Evolutionary conservation across 2,113 vertebrate genomes (phyloP).

Genomic region (Leptocoma aspasia): DNA sequence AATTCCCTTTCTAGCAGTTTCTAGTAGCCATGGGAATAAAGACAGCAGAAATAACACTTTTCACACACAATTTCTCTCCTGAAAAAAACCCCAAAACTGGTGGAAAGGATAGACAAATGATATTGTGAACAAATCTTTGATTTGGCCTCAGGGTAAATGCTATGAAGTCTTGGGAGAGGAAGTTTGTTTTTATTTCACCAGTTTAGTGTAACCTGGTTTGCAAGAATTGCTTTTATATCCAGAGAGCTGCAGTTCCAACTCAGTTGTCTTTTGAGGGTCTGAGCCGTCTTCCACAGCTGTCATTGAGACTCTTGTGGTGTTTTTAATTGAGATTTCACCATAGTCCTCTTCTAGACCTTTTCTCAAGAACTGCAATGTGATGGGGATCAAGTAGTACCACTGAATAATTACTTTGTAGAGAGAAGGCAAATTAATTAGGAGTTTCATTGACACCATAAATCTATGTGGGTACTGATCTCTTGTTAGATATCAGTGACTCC

Average conservation of each 20-base stretch:
- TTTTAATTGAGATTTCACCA: neutral
- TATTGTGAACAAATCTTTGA: neutral
- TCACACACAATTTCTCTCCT: neutral
- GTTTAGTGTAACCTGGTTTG: neutral
- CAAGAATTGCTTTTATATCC: neutral
- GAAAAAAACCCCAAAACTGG: neutral
- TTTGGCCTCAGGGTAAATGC: neutral
- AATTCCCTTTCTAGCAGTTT: neutral
- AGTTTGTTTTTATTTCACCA: neutral
- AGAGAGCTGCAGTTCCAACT: neutral
- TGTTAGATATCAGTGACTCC: neutral
- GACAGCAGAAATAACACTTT: slow-evolving; percentile 38
- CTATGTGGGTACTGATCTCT: neutral
- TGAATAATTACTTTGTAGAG: neutral
- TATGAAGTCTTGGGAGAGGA: neutral
- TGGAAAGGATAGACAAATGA: neutral
- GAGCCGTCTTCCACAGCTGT: neutral
- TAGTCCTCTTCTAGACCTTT: neutral
- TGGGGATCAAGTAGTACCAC: neutral
- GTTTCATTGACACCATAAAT: neutral
- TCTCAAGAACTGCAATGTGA: neutral
- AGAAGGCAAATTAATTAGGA: neutral
- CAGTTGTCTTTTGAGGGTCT: neutral
- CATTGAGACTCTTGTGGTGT: neutral
- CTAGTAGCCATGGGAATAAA: slow-evolving; percentile 39